Evolutionary conservation across 1,140 invertebrate genomes (phyloP).

Genomic region (Hylaeus anthracinus): DNA sequence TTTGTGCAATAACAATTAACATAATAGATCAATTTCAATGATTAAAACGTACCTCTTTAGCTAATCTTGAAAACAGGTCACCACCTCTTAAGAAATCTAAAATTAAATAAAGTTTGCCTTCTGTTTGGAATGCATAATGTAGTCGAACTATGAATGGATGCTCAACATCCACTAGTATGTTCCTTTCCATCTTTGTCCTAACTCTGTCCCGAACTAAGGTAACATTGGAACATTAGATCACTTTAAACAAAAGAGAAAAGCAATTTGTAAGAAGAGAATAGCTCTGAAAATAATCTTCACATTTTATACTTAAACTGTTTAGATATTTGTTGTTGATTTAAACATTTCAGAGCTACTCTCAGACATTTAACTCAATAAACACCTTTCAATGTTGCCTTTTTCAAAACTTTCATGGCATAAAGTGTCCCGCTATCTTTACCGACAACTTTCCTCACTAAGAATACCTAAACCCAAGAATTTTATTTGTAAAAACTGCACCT

Average conservation of each 20-base stretch:
- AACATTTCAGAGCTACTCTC: constrained; percentile 18
- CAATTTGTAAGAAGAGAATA: constrained; percentile 13
- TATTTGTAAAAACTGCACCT: not conserved
- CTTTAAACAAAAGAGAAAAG: constrained; percentile 23
- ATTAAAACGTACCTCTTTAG: constrained; percentile 91
- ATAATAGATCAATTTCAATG: constrained; percentile 1
- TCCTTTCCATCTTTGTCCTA: constrained; percentile 98
- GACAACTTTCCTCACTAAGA: constrained; percentile 96
- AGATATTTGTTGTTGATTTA: not conserved
- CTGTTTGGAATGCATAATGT: constrained; percentile 99
- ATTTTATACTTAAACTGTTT: too few species aligned
- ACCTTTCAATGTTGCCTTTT: constrained; percentile 99
- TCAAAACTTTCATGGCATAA: constrained; percentile 99
- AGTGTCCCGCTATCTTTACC: constrained; percentile 96
- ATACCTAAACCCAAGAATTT: constrained; percentile 83
- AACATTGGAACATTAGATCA: constrained; percentile 39
- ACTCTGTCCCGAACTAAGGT: constrained; percentile 94
- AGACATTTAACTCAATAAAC: constrained; percentile 38
- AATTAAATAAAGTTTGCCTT: constrained; percentile 99
- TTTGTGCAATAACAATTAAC: not conserved
- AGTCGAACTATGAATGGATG: constrained; percentile 99
- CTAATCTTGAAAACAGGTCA: constrained; percentile 97
- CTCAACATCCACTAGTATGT: constrained; percentile 98
- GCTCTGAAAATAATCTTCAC: constrained; percentile 17
- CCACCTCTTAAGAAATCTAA: constrained; percentile 98